Conservation (phyloP, 2,797 vertebrate genomes). For the Cheirogaleus major region DNA sequence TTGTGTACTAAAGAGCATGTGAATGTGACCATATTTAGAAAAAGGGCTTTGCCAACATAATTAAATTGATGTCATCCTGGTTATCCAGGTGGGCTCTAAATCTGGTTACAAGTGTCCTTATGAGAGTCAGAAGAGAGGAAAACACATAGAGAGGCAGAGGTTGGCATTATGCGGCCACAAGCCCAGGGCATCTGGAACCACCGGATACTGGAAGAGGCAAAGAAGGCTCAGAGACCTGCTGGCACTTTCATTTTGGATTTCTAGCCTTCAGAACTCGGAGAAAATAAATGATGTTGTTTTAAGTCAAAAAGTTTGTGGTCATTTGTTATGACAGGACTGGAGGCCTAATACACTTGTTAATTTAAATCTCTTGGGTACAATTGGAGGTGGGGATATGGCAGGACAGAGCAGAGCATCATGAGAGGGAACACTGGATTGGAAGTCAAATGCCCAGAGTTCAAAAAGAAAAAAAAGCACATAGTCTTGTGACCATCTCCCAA, state of each 20-base stretch:
- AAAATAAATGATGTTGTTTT: background rate
- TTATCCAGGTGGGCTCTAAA: background rate
- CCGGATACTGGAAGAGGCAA: background rate
- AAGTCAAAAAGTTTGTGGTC: background rate
- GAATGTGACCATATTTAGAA: background rate
- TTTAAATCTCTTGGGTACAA: background rate
- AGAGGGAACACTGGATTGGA: background rate
- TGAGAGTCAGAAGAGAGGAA: background rate
- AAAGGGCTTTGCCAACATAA: background rate
- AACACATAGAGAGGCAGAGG: too few relatives aligned
- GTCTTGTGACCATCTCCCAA: background rate
- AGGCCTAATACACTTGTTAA: background rate
- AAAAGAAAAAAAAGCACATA: background rate
- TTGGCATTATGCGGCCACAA: background rate
- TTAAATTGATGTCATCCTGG: background rate
- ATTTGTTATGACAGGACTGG: background rate
- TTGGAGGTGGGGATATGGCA: background rate
- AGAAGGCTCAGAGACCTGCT: background rate
- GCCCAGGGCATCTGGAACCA: background rate
- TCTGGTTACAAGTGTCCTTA: background rate
- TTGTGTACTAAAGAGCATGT: background rate
- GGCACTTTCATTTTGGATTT: background rate
- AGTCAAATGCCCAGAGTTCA: background rate
- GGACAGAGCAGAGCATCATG: background rate
- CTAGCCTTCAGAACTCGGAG: background rate